Base-by-base conservation (phyloP, 2,888 invertebrate species). In the Cryptus armator region DNA sequence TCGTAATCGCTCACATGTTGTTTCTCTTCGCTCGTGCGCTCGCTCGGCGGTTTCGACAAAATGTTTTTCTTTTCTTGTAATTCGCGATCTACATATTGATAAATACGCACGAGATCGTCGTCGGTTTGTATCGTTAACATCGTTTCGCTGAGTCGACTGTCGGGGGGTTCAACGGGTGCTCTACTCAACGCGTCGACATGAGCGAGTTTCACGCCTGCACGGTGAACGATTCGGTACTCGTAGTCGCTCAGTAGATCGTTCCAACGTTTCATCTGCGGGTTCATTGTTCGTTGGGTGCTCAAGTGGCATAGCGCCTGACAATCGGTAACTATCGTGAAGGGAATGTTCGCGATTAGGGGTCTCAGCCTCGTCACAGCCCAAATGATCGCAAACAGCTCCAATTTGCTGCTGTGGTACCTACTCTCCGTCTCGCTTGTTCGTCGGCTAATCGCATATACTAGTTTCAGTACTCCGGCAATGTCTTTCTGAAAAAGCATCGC, bases 371-470 rank as follows among this genome's bases (percentile, higher is more conserved):
- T 59, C 37, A 37, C 37, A 56, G 43, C 44, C 67, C 84, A 74
- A 1, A 78, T 78, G 2, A 81, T 75, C 0, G 81, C 81, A 14
- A 74, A 32, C 5, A 82, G 3, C 32, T 84, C 79, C 10, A 83
- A 68, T 67, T 86, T 87, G 10, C 83, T 79, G 3, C 89, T 89
- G 48, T 89, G 90, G 70, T 90, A 90, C 3, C 72, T 75, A 9
- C 77, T 78, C 64, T 90, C 90, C 2, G 72, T 76, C 5, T 85
- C 86, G 16, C 86, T 88, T 0, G 88, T 90, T 51, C 89, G 87
- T 68, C 88, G 84, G 7, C 87, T 87, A 2, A 90, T 81, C 29
- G 85, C 86, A 78, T 89, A 88, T 10, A 90, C 88, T 19, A 89
- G 64, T 62, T 85, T 64, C n/a, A 81, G 77, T 37, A 64, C 43